Evolutionary conservation across 37 sponge, comb jelly and placozoan species (phyloP).

Genomic region (Spongilla lacustris): DNA sequence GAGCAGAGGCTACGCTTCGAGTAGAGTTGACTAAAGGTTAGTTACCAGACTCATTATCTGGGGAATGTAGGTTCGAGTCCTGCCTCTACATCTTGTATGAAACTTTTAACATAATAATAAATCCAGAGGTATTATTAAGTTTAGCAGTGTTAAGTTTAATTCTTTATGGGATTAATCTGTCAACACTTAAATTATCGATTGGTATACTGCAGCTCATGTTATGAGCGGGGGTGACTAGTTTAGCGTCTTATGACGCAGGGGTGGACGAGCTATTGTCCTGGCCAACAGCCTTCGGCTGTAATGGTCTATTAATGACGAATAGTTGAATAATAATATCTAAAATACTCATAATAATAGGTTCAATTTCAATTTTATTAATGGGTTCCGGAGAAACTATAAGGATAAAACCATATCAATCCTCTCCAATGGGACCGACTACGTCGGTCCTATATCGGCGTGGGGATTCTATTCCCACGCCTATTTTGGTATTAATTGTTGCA

Average conservation of each 20-base stretch:
- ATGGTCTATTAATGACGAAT: slow-evolving; percentile 50
- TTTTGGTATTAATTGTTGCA: neutral
- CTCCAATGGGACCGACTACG: no score
- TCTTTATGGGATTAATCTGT: slow-evolving; percentile 52
- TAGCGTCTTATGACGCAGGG: neutral
- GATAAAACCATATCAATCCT: slow-evolving; percentile 1
- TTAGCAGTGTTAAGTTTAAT: slow-evolving; percentile 54
- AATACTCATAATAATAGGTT: slow-evolving; percentile 53
- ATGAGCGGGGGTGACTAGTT: slow-evolving; percentile 7
- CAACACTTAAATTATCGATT: slow-evolving; percentile 42
- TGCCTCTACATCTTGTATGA: slow-evolving; percentile 33
- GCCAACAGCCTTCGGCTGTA: neutral
- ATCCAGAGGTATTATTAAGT: slow-evolving; percentile 61
- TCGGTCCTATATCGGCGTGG: no score
- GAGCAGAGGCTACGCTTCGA: neutral
- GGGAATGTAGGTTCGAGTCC: slow-evolving; percentile 72
- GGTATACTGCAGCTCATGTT: slow-evolving; percentile 5
- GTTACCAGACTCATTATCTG: slow-evolving; percentile 73
- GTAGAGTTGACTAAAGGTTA: slow-evolving; percentile 58
- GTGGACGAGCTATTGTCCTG: neutral
- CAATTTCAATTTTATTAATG: slow-evolving; percentile 59
- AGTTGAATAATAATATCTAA: slow-evolving; percentile 45
- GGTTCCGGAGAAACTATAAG: slow-evolving; percentile 20
- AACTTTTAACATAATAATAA: slow-evolving; percentile 25
- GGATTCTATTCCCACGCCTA: neutral